Evolutionary conservation across 2,797 vertebrate genomes (phyloP), one percentile per base, ranked within the genome.

Genomic region (Sardinella longiceps): DNA sequence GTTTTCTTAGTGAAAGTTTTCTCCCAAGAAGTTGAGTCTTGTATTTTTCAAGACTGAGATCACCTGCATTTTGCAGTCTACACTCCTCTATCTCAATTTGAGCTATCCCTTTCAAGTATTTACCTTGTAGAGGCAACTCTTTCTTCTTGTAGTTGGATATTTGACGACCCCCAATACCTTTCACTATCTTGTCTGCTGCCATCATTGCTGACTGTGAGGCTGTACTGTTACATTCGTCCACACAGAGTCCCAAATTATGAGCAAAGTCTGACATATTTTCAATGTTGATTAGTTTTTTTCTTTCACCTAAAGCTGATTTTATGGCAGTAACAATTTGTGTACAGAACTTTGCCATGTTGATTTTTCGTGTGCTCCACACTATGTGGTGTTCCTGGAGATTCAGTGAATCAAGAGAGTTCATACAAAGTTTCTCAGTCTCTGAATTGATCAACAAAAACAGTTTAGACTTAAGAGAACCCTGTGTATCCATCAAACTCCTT

Each of bases 301-400:
- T 28, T 12, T 63, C 60, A 1, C 30, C 0, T 7, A 63, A 30
- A 0, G 1, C n/a, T 3, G 0, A 1, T 3, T 28, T 63, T 3
- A 63, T 30, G 9, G 60, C 5, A 10, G 1, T 0, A 28, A 14
- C 30, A 6, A 63, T 28, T 63, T 10, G 60, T 12, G 1, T 12
- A 12, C 1, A 25, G 7, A 14, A 63, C 25, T 63, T 14, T 30
- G n/a, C 60, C n/a, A 28, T 28, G 25, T 63, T 63, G 7, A 28
- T 0, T 0, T 30, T 28, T 1, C 0, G 25, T 14, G 28, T 30
- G 0, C 60, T 6, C 23, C 1, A 10, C 0, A 63, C 3, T 12
- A 28, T 3, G 0, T 30, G 60, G 1, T 28, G 12, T 30, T 63
- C 6, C 9, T 28, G 6, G 0, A 63, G 60, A 2, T 63, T 30